phyloP scores from a whole-genome alignment of 2,113 vertebrate species.

The Sapajus apella region DNA sequence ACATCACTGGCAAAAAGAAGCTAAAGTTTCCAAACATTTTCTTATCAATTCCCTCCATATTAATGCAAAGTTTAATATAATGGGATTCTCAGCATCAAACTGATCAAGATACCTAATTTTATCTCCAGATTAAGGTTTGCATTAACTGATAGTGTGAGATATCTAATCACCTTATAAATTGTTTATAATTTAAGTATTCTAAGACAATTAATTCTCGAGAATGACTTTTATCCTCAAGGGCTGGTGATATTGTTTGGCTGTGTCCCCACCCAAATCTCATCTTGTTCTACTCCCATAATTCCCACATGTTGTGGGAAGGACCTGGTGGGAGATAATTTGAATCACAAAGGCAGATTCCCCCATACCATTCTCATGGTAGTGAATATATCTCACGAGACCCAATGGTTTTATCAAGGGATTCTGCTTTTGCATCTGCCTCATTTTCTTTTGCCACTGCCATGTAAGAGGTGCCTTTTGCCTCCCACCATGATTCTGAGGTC shows the following conservation, averaged over 20 bases:
- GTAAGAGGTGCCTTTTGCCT: too few relatives aligned
- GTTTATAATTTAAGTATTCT: slow-evolving; percentile 38
- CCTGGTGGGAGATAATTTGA: too few relatives aligned
- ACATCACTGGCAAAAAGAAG: neutral
- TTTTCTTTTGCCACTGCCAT: too few relatives aligned
- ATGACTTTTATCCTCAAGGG: slow-evolving; percentile 14
- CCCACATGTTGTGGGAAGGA: too few relatives aligned
- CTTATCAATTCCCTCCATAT: slow-evolving; percentile 24
- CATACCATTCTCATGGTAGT: too few relatives aligned
- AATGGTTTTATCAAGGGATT: too few relatives aligned
- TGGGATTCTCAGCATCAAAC: slow-evolving; percentile 4
- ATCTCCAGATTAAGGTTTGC: slow-evolving; percentile 52
- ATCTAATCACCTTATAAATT: neutral
- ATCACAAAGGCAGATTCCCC: too few relatives aligned
- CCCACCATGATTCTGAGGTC: too few relatives aligned
- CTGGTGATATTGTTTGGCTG: neutral
- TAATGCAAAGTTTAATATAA: slow-evolving; percentile 51
- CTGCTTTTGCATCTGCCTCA: too few relatives aligned
- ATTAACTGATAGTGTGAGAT: slow-evolving; percentile 47
- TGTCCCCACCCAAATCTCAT: too few relatives aligned
- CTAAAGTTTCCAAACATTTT: slow-evolving; percentile 31
- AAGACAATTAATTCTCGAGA: slow-evolving; percentile 21
- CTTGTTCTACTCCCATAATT: too few relatives aligned
- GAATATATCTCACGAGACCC: too few relatives aligned
- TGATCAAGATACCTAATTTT: slow-evolving; percentile 42